phyloP scores from a whole-genome alignment of 1,140 invertebrate species.

The Platorchestia sp. region DNA sequence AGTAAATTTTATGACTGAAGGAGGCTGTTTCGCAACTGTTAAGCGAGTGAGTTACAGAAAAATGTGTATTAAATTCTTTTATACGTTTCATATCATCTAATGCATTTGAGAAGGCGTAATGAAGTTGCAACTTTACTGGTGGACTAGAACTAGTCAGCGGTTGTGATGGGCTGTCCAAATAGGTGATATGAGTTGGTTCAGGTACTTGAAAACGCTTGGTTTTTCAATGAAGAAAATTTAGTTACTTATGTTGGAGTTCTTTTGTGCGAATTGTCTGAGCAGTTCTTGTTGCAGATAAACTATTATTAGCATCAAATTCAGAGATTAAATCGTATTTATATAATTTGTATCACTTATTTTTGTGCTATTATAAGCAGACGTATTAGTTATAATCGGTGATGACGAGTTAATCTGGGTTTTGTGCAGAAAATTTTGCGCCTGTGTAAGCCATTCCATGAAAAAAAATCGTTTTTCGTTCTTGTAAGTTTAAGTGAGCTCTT shows the following conservation, averaged over 20 bases:
- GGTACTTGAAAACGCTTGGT: no score
- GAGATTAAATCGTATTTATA: neutral
- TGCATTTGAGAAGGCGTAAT: no score
- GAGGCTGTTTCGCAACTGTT: neutral
- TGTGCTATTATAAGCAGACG: neutral
- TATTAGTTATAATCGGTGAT: neutral
- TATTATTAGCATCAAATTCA: neutral
- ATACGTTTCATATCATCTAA: neutral
- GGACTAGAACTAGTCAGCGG: no score
- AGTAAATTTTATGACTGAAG: neutral
- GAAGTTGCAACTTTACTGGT: no score
- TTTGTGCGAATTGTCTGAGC: no score
- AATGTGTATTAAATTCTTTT: neutral
- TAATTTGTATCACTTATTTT: neutral
- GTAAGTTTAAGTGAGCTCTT: no score
- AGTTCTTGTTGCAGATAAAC: neutral
- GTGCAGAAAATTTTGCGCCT: neutral
- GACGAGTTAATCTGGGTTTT: neutral
- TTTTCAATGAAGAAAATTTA: no score
- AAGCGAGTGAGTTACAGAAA: neutral
- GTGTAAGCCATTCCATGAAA: no score
- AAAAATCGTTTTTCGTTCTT: no score
- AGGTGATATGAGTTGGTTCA: no score
- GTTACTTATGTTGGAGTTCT: no score
- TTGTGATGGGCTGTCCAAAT: no score